Evolutionary conservation across 2,888 invertebrate genomes (phyloP).

Genomic region (Diloba caeruleocephala): DNA sequence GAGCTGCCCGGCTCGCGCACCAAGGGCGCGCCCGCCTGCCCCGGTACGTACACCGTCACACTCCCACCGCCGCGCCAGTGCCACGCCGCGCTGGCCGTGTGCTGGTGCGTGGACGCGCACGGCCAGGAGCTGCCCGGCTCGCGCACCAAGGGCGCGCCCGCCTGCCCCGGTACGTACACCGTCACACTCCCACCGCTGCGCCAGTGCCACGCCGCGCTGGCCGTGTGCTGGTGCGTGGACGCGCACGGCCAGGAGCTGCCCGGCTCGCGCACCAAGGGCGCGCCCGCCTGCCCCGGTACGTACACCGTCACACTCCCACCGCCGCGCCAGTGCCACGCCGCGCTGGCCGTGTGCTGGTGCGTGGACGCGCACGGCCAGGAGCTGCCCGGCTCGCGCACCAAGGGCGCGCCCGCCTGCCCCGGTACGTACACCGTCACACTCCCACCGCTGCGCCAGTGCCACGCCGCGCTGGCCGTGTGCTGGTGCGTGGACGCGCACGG

Average conservation of each 20-base stretch:
- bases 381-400: constrained; percentile 95
- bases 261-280: constrained; percentile 94
- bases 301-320: too few relatives aligned
- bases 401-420: constrained; percentile 83
- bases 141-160: constrained; percentile 91
- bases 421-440: too few relatives aligned
- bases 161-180: too few relatives aligned
- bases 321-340: constrained; percentile 95
- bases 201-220: constrained; percentile 96
- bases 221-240: constrained; percentile 98
- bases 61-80: constrained; percentile 96
- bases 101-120: constrained; percentile 98
- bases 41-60: too few relatives aligned
- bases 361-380: constrained; percentile 97
- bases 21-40: constrained; percentile 87
- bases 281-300: constrained; percentile 70
- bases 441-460: constrained; percentile 96
- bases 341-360: constrained; percentile 97
- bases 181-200: too few relatives aligned
- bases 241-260: constrained; percentile 96
- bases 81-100: constrained; percentile 95
- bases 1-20: constrained; percentile 96
- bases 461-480: constrained; percentile 95
- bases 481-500: constrained; percentile 98
- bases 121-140: constrained; percentile 96